These are phyloP conservation scores for Mesochorus sp. DNA, from an alignment of 2,888 invertebrate genomes.

Conservation along the genomic window DNA sequence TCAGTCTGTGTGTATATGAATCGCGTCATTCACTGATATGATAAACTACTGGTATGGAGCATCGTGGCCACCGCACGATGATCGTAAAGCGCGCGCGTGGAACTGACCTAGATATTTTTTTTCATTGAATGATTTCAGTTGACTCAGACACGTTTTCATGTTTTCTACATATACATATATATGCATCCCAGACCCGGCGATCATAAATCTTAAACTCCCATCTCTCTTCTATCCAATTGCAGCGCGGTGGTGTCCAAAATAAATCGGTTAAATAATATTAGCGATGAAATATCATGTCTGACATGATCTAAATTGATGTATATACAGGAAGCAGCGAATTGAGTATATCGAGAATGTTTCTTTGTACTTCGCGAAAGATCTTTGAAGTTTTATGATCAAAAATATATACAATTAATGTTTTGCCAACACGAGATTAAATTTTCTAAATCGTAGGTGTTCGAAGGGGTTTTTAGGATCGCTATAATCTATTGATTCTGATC, in stretches of 20 bases:
- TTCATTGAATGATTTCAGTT: slow-evolving; percentile 64
- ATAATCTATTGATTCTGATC: too few species aligned
- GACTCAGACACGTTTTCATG: slow-evolving; percentile 52
- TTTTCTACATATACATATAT: too few species aligned
- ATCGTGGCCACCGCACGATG: not conserved
- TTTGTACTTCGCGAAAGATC: too few species aligned
- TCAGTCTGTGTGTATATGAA: slow-evolving; percentile 33
- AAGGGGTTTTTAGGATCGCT: too few species aligned
- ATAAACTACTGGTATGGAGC: not conserved
- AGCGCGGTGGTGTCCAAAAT: too few species aligned
- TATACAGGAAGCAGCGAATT: not conserved
- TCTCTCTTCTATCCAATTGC: not conserved
- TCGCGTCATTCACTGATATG: not conserved
- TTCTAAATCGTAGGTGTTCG: too few species aligned
- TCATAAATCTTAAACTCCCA: slow-evolving; percentile 27
- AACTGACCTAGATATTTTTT: slow-evolving; percentile 69
- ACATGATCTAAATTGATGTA: not conserved
- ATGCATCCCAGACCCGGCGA: not conserved
- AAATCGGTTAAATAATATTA: not conserved
- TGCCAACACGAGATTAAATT: too few species aligned
- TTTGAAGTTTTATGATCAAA: too few species aligned
- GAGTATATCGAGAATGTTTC: not conserved
- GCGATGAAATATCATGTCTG: not conserved
- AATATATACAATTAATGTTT: too few species aligned
- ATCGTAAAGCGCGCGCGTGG: slow-evolving; percentile 54